Conservation (phyloP, 1,140 invertebrate genomes). For the Drosophila cardini region DNA sequence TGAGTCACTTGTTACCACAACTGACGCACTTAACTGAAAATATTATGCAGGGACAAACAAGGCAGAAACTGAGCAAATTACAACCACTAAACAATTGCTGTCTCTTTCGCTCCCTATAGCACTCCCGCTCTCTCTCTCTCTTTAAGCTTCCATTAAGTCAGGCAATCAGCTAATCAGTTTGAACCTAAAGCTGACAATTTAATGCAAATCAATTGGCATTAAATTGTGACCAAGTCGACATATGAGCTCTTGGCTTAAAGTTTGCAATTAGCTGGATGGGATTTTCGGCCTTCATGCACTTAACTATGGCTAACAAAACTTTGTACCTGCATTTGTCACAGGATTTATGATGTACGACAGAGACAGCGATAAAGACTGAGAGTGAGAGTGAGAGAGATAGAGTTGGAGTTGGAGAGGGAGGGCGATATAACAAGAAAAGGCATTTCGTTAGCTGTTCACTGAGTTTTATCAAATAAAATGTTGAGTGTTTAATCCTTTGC, state of each 20-base stretch:
- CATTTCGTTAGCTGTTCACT: constrained; percentile 72
- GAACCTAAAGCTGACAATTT: constrained; percentile 51
- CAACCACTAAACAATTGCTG: not conserved
- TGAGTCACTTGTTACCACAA: constrained; percentile 79
- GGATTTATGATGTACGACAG: constrained; percentile 67
- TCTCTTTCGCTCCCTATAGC: no score
- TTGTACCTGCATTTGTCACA: constrained; percentile 81
- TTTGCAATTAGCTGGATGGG: constrained; percentile 63
- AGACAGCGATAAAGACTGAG: not conserved
- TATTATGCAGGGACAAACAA: constrained; percentile 74
- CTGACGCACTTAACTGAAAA: constrained; percentile 77
- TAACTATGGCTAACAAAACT: constrained; percentile 63
- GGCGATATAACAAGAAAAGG: constrained; percentile 8
- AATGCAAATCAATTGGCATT: constrained; percentile 79
- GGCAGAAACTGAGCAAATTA: constrained; percentile 54
- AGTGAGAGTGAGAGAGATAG: not conserved
- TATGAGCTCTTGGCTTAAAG: constrained; percentile 49
- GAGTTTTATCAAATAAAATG: constrained; percentile 79
- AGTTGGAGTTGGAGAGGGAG: not conserved
- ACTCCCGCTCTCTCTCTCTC: not conserved
- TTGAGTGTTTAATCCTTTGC: constrained; percentile 80
- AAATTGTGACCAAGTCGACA: constrained; percentile 49
- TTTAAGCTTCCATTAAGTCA: constrained; percentile 17
- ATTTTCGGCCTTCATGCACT: constrained; percentile 20
- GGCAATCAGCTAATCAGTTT: constrained; percentile 64